These are phyloP conservation scores for Drosophila subobscura DNA, from an alignment of 1,140 invertebrate species.

Conservation along the genomic window DNA sequence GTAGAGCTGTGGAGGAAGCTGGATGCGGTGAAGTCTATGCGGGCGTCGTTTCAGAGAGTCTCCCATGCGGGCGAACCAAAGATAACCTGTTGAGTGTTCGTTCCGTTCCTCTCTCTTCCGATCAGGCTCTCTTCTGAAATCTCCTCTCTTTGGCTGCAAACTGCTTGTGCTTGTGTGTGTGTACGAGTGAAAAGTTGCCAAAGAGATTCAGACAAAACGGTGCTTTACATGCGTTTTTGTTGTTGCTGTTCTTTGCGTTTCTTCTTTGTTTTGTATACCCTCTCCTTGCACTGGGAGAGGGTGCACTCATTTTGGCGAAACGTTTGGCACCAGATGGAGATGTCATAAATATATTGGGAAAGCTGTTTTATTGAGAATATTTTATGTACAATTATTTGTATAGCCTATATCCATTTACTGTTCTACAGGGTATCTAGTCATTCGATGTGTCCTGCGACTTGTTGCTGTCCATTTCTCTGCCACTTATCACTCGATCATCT, in stretches of 20 bases:
- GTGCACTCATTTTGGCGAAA: too few species aligned
- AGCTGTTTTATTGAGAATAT: too few species aligned
- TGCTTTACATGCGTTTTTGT: conserved; percentile 67
- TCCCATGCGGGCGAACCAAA: conserved; percentile 54
- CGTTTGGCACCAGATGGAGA: too few species aligned
- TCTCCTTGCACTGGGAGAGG: too few species aligned
- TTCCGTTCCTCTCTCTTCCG: conserved; percentile 13
- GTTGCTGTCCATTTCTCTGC: conserved; percentile 38
- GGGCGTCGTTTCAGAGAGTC: conserved; percentile 44
- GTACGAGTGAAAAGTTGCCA: conserved; percentile 53
- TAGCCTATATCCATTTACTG: too few species aligned
- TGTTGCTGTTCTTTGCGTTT: background rate
- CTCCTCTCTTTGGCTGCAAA: too few species aligned
- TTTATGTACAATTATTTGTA: too few species aligned
- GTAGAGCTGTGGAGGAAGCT: too few species aligned
- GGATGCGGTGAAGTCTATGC: conserved; percentile 34
- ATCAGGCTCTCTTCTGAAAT: too few species aligned
- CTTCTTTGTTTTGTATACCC: background rate
- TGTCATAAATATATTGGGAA: too few species aligned
- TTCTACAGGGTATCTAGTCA: too few species aligned
- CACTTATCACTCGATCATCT: conserved; percentile 40
- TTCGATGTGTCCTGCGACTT: too few species aligned
- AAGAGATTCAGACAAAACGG: conserved; percentile 65
- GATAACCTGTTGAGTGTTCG: conserved; percentile 62
- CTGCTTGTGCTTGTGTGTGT: conserved; percentile 15